These are phyloP conservation scores for Piscicola geometra DNA, from an alignment of 2,888 invertebrate species.

Conservation along the genomic window DNA sequence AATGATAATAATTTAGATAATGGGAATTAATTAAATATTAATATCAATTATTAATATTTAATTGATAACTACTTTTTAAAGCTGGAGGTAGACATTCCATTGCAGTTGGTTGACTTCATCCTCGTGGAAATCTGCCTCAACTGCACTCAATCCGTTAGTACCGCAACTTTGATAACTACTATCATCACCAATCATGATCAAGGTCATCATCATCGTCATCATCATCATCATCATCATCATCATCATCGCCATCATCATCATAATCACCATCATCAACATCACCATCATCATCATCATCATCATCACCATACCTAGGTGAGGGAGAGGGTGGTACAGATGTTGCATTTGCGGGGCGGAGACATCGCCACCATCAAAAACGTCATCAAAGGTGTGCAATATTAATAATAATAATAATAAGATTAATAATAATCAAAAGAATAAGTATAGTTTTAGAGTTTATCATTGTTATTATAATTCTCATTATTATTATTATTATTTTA, in stretches of 20 bases:
- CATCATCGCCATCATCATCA: not conserved
- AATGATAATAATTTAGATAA: too few relatives aligned
- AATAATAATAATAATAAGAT: slow-evolving; percentile 15
- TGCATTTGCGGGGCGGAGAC: slow-evolving; percentile 82
- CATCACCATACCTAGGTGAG: slow-evolving; percentile 59
- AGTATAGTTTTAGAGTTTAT: not conserved
- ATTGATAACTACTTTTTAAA: not conserved
- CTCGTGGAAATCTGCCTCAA: slow-evolving; percentile 60
- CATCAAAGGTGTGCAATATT: slow-evolving; percentile 68
- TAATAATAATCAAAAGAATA: slow-evolving; percentile 11
- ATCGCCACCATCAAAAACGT: slow-evolving; percentile 86
- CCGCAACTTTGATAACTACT: not conserved
- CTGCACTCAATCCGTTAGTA: slow-evolving; percentile 55
- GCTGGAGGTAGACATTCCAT: slow-evolving; percentile 61
- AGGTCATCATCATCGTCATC: not conserved
- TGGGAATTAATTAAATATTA: too few relatives aligned
- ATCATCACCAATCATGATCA: not conserved
- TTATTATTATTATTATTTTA: not conserved
- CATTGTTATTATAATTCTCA: not conserved
- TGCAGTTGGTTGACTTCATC: slow-evolving; percentile 85
- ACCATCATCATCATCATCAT: slow-evolving; percentile 13
- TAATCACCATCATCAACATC: not conserved
- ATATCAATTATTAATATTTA: too few relatives aligned
- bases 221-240: slow-evolving; percentile 5
- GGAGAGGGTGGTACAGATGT: slow-evolving; percentile 78